phyloP scores from a whole-genome alignment of 2,113 vertebrate species.

The Thalassarche chlororhynchos region DNA sequence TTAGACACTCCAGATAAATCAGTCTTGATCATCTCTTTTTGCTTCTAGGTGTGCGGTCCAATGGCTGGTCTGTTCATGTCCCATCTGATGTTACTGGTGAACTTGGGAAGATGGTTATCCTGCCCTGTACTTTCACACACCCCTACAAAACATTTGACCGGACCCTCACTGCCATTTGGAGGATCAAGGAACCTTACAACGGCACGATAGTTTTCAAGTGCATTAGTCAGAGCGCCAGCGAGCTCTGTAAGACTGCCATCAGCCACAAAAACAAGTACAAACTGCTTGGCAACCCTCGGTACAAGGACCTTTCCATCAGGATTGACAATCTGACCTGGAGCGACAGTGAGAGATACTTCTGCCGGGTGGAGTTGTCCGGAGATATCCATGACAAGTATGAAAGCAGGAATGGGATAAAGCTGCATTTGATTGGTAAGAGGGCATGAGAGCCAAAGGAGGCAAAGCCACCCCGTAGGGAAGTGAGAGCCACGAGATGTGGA shows the following conservation, averaged over 20 bases:
- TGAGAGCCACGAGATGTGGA: background rate
- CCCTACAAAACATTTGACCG: slow-evolving; percentile 86
- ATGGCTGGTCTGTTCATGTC: slow-evolving; percentile 87
- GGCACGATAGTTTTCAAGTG: slow-evolving; percentile 85
- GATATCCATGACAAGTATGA: slow-evolving; percentile 84
- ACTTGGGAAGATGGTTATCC: slow-evolving; percentile 82
- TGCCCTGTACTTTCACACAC: slow-evolving; percentile 92
- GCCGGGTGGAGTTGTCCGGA: slow-evolving; percentile 85
- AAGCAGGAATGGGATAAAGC: slow-evolving; percentile 86
- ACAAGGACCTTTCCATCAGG: slow-evolving; percentile 90
- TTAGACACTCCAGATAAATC: background rate
- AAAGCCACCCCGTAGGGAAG: fast-evolving
- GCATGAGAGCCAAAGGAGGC: fast-evolving
- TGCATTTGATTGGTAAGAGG: slow-evolving; percentile 85
- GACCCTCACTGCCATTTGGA: slow-evolving; percentile 87
- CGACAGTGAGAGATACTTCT: slow-evolving; percentile 89
- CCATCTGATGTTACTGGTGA: slow-evolving; percentile 83
- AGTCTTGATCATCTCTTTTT: background rate
- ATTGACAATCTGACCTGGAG: slow-evolving; percentile 83
- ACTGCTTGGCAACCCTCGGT: slow-evolving; percentile 88
- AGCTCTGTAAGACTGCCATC: slow-evolving; percentile 80
- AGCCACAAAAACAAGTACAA: slow-evolving; percentile 88
- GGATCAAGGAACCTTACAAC: slow-evolving; percentile 77
- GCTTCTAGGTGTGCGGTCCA: slow-evolving; percentile 62
- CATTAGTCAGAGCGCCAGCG: slow-evolving; percentile 70